Evolutionary conservation across 2,797 vertebrate genomes (phyloP).

Genomic region (Champsocephalus gunnari): DNA sequence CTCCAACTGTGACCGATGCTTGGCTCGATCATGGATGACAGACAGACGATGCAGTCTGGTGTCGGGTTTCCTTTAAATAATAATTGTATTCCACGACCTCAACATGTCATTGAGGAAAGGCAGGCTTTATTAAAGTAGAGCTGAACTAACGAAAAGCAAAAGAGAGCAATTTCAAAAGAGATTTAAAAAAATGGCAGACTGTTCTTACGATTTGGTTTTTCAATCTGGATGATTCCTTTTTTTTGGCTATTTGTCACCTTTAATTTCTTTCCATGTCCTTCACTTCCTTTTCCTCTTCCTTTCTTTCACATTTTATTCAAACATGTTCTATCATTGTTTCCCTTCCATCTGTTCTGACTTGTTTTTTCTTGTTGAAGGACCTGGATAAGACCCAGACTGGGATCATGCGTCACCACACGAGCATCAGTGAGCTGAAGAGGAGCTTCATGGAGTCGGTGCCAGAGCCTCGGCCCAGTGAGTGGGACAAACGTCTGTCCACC

Average conservation of each 20-base stretch:
- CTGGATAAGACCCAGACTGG: conserved; percentile 96
- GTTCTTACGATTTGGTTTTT: background rate
- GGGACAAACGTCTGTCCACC: conserved; percentile 97
- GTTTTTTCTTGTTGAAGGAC: conserved; percentile 83
- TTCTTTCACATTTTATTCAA: background rate
- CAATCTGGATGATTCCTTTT: conserved; percentile 1
- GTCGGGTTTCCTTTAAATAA: conserved; percentile 16
- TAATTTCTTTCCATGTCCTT: background rate
- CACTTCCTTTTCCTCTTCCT: background rate
- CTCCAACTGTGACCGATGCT: background rate
- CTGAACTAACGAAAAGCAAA: conserved; percentile 1
- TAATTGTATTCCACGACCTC: conserved; percentile 5
- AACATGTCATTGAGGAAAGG: background rate
- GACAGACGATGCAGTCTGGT: conserved; percentile 3
- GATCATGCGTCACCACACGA: conserved; percentile 96
- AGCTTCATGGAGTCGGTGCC: conserved; percentile 98
- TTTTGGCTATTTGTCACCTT: background rate
- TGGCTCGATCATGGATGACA: conserved; percentile 1
- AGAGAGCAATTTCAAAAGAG: background rate
- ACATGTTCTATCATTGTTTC: background rate
- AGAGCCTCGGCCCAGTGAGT: conserved; percentile 93
- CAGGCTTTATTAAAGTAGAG: background rate
- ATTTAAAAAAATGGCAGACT: conserved; percentile 7
- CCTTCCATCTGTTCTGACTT: conserved; percentile 11
- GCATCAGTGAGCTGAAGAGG: conserved; percentile 97